Evolutionary conservation across 1,140 invertebrate genomes (phyloP), one percentile per base, ranked within the genome.

Genomic region (Drosophila eugracilis): DNA sequence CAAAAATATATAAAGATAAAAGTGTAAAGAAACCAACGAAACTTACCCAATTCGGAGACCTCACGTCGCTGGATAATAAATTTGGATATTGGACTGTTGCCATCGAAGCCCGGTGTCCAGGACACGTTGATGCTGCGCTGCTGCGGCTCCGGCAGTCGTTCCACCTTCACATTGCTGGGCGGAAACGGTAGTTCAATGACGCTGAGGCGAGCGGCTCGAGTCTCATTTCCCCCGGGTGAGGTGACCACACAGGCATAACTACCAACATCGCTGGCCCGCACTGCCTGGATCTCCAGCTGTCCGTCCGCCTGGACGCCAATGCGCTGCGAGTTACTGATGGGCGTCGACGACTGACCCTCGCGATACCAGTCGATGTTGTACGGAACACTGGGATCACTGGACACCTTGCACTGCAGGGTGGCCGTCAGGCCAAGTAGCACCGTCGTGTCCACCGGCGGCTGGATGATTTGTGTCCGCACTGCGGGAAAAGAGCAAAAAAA

Each of bases 51-150:
- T 92, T 97, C 96, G 10, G 96, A 96, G 22, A 98, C 96, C 83
- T 97, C 96, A 72, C 97, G 93, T 91, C 96, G 96, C 91, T 99
- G 97, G 21, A 99, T 94, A 66, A 98, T 97, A 91, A 96, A 99
- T 89, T 98, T 97, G 57, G 96, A 94, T 44, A 99, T 97, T 1
- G 97, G 97, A 90, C 97, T 98, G 90, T 99, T 99, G 36, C 99
- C 99, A 93, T 99, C 97, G 92, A 99, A 99, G 9, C 97, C 97
- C 0, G 97, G 96, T 6, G 96, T 96, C 98, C 98, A 99, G 10
- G 95, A 95, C 1, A 99, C 94, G 91, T 98, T 98, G 30, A 99
- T 97, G 10, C 94, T 93, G 44, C 95, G 92, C 72, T 94, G 94
- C 42, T 93, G 78, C 21, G 93, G 75, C 67, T 94, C 90, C 89